Evolutionary conservation across 23 tunicate species (phyloP), one percentile per base, ranked within the genome.

Genomic region (Halocynthia roretzi): DNA sequence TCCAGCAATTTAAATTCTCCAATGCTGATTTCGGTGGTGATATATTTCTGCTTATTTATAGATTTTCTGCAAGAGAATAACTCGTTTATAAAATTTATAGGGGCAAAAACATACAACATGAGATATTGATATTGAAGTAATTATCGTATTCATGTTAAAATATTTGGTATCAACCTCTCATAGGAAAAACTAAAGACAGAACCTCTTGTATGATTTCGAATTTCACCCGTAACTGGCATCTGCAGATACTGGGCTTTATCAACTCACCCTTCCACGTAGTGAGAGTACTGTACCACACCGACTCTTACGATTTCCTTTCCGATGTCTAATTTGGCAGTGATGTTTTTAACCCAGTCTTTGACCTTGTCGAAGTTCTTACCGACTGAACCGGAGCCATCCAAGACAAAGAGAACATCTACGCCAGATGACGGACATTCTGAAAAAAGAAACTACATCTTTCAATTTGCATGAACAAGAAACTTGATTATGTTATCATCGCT

Each of bases 331-430:
- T 65, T 65, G 1, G 22, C 19, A 8, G 70, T 65, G n/a, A 65
- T 65, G 19, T 65, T 15, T 65, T 65, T 65, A 40, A 65, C 70
- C 70, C 70, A 65, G 9, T 65, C 19, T 65, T 65, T 65, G 18
- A 65, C 70, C 31, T 9, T 65, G 0, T 2, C 6, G 31, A 65
- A 65, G 31, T 15, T 1, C 5, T 10, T 8, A 10, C 70, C 70
- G 19, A 65, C 70, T 6, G 70, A 65, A 40, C 70, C 70, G 10
- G 70, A 65, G 22, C 70, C 70, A 48, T 65, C 70, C 19, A 65
- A 15, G 1, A 65, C 70, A 65, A 65, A 65, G 9, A 65, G 19
- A 10, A 65, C 70, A 20, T 65, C 70, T 20, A 65, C 70, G 9
- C 19, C 10, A 10, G 19, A 0, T 10, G 10, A 9, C 9, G 70